Percentiles rank a stretch among this genome's conserved stretches.
Evolutionary conservation across 2,888 invertebrate species (phyloP).

Genomic region (Luffia ferchaultella): DNA sequence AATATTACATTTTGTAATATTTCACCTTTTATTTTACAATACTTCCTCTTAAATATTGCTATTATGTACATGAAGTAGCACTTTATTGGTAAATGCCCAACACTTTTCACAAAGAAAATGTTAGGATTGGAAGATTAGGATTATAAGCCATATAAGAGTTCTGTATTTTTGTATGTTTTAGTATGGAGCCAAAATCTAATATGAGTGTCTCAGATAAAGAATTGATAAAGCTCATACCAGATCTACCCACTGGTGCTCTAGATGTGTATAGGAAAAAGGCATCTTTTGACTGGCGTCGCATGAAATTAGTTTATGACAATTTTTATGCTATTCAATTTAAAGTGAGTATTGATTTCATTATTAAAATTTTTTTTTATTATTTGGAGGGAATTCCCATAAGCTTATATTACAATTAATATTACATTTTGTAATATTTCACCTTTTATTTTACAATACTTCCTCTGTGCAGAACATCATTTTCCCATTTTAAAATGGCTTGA

Average conservation of each 20-base stretch:
- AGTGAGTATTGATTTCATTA: constrained; percentile 24
- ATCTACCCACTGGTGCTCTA: constrained; percentile 70
- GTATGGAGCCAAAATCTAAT: constrained; percentile 8
- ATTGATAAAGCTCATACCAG: constrained; percentile 53
- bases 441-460: not conserved
- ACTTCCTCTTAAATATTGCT: not conserved
- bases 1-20: no score
- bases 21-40: not conserved
- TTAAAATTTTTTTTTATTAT: not conserved
- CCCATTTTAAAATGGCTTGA: no score
- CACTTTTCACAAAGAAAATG: no score
- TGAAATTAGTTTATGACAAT: constrained; percentile 47
- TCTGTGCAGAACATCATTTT: no score
- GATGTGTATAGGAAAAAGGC: constrained; percentile 70
- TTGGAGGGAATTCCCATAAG: no score
- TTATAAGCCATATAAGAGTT: no score
- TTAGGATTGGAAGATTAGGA: no score
- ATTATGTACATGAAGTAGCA: no score
- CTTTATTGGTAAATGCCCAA: no score
- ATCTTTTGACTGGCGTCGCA: constrained; percentile 73
- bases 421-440: no score
- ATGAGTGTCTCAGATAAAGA: constrained; percentile 28
- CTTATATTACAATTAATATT: no score
- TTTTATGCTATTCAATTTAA: constrained; percentile 39
- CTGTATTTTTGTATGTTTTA: no score